Conservation (phyloP, 2,797 vertebrate species). For the Enteromius mattozi region DNA sequence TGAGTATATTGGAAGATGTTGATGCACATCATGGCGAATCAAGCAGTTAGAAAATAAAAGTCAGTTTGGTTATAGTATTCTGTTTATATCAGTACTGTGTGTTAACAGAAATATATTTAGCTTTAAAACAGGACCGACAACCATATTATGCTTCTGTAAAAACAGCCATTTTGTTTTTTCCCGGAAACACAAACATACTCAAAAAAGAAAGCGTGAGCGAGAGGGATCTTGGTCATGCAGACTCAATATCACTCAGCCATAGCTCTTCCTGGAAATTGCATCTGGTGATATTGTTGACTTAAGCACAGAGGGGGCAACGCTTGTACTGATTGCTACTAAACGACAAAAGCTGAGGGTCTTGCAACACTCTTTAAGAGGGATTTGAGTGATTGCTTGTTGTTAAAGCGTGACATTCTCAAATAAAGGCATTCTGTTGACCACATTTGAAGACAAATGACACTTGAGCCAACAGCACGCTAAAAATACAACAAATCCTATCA, state of each 20-base stretch:
- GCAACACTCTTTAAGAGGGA: constrained; percentile 49
- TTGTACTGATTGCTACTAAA: constrained; percentile 57
- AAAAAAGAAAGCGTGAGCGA: background rate
- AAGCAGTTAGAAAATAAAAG: background rate
- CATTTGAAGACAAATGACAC: constrained; percentile 53
- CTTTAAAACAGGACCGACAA: background rate
- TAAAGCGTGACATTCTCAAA: constrained; percentile 55
- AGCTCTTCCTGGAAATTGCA: constrained; percentile 56
- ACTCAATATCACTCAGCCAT: constrained; percentile 49
- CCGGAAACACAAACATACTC: background rate
- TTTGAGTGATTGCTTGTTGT: constrained; percentile 60
- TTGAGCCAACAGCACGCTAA: constrained; percentile 50
- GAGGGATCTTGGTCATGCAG: constrained; percentile 33
- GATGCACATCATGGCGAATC: constrained; percentile 7
- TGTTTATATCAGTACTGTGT: background rate
- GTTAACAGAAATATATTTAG: background rate
- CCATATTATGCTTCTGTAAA: background rate
- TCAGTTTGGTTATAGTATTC: background rate
- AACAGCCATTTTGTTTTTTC: background rate
- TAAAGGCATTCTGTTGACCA: constrained; percentile 56
- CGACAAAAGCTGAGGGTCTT: constrained; percentile 47
- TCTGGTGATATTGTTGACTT: constrained; percentile 63
- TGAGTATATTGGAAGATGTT: background rate
- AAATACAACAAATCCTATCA: constrained; percentile 37
- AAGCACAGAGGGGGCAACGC: constrained; percentile 61